A percentile compares a stretch with the other conserved stretches of the same genome.
Conservation (phyloP, 30 jellyfish, hydroid and myxozoan species). For the Nemopilema nomurai region DNA sequence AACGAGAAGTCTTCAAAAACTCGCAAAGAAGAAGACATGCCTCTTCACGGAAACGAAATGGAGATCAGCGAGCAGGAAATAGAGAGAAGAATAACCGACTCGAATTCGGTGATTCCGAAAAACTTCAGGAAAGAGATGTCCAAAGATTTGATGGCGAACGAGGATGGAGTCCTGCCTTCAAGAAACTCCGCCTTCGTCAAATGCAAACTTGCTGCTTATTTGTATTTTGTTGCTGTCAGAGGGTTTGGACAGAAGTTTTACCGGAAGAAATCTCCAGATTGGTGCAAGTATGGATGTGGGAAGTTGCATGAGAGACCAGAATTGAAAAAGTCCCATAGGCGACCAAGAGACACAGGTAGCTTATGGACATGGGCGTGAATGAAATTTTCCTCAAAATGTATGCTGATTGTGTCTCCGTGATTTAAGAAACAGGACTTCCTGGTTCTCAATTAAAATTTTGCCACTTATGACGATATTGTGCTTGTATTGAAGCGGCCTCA, state of each 20-base stretch:
- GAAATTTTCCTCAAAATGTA: not conserved
- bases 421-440: not conserved
- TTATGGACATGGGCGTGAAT: not conserved
- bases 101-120: not conserved
- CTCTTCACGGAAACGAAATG: not conserved
- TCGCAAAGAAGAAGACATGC: not conserved
- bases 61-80: not conserved
- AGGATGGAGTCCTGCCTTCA: not conserved
- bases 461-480: too few relatives aligned
- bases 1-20: not conserved
- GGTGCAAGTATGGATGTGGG: slow-evolving; percentile 46
- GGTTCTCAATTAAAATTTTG: too few relatives aligned
- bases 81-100: not conserved
- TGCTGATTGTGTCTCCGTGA: too few relatives aligned
- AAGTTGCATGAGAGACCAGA: slow-evolving; percentile 11
- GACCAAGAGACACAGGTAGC: slow-evolving; percentile 6
- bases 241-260: slow-evolving; percentile 63
- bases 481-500: too few relatives aligned
- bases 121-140: not conserved
- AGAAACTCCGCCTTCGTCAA: slow-evolving; percentile 16
- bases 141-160: not conserved
- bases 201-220: slow-evolving; percentile 60
- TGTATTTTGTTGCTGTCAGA: slow-evolving; percentile 50
- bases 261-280: slow-evolving; percentile 20
- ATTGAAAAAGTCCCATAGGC: slow-evolving; percentile 2